Evolutionary conservation across 1,140 invertebrate species (phyloP).

Genomic region (Lerema accius): DNA sequence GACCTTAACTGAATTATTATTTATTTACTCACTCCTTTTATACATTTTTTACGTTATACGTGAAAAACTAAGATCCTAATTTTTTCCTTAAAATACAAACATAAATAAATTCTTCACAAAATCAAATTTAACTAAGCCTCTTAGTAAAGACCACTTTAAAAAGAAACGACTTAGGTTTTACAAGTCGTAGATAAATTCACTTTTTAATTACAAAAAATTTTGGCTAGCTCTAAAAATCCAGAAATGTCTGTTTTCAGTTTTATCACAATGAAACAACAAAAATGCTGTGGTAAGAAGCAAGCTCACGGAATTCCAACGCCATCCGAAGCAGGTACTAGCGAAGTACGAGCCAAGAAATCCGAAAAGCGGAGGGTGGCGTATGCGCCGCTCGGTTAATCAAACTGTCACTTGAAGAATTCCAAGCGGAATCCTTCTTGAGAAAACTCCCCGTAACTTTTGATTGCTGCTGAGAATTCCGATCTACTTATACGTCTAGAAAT

Average conservation of each 20-base stretch:
- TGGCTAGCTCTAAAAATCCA: conserved; percentile 22
- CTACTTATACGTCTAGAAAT: conserved; percentile 71
- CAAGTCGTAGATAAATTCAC: no score
- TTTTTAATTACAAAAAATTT: conserved; percentile 17
- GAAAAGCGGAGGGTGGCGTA: conserved; percentile 67
- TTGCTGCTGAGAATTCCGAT: conserved; percentile 72
- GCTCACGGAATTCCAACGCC: conserved; percentile 51
- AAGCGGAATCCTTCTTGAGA: conserved; percentile 72
- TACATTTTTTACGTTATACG: no score
- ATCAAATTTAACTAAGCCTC: no score
- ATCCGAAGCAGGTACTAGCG: conserved; percentile 56
- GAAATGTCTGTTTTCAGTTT: conserved; percentile 6
- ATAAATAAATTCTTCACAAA: no score
- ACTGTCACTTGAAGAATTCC: conserved; percentile 82
- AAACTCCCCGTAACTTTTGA: conserved; percentile 79
- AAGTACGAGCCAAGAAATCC: conserved; percentile 65
- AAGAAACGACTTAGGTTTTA: no score
- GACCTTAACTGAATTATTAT: no score
- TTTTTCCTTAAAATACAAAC: no score
- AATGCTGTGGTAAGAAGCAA: conserved; percentile 37
- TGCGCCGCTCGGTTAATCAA: conserved; percentile 80
- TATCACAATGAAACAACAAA: conserved; percentile 24
- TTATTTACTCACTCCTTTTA: no score
- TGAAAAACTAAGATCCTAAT: no score
- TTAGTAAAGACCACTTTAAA: no score